Evolutionary conservation across 2,888 invertebrate species (phyloP).

Genomic region (Romanomermis culicivorax): DNA sequence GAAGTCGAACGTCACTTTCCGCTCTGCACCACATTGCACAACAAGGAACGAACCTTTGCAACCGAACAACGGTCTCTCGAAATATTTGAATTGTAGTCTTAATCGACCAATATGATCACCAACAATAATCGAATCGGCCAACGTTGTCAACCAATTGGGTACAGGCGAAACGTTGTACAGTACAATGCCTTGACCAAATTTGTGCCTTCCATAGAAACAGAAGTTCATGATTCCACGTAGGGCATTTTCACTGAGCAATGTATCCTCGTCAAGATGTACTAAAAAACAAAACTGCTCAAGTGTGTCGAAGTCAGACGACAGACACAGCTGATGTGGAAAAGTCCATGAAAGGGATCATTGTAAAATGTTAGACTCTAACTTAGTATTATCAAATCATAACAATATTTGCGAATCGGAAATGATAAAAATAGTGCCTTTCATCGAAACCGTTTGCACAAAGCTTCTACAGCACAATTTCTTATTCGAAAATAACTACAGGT

Average conservation of each 20-base stretch:
- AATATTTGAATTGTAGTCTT: neutral
- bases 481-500: too few relatives aligned
- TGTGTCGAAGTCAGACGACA: too few relatives aligned
- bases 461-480: too few relatives aligned
- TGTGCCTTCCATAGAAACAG: neutral
- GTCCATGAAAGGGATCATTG: too few relatives aligned
- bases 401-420: too few relatives aligned
- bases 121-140: neutral
- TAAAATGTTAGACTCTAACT: too few relatives aligned
- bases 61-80: neutral
- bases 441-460: too few relatives aligned
- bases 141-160: neutral
- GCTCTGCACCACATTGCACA: neutral
- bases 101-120: neutral
- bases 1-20: neutral
- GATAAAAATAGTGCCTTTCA: too few relatives aligned
- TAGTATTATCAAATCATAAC: too few relatives aligned
- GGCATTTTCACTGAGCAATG: neutral
- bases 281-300: neutral
- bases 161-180: neutral
- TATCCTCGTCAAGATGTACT: neutral
- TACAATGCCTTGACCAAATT: neutral
- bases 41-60: neutral
- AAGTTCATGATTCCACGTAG: neutral
- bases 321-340: too few relatives aligned